phyloP scores from a whole-genome alignment of 2,797 vertebrate genomes.

The Sparus aurata region DNA sequence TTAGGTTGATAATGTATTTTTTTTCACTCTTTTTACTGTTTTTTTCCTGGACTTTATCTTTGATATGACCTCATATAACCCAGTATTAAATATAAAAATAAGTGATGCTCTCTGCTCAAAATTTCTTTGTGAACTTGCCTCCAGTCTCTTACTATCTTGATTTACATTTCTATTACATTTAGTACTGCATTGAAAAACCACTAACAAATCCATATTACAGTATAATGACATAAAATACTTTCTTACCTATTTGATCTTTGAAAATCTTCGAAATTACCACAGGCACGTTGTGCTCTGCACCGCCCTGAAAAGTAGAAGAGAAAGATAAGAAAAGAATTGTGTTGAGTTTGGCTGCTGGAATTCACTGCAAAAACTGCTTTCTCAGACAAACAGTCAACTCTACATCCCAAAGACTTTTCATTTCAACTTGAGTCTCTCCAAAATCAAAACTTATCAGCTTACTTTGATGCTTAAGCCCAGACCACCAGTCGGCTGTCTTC shows the following conservation, averaged over 20 bases:
- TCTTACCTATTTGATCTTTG: constrained; percentile 96
- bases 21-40: background rate
- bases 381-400: constrained; percentile 36
- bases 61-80: background rate
- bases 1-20: background rate
- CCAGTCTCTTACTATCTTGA: background rate
- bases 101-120: background rate
- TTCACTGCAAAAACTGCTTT: constrained; percentile 37
- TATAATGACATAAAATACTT: constrained; percentile 28
- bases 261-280: constrained; percentile 97
- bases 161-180: constrained; percentile 13
- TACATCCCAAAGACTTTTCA: constrained; percentile 50
- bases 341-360: constrained; percentile 6
- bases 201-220: constrained; percentile 7
- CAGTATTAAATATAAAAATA: background rate
- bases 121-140: background rate
- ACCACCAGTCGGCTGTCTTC: constrained; percentile 92
- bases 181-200: background rate
- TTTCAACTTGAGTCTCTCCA: constrained; percentile 38
- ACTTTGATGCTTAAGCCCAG: constrained; percentile 98
- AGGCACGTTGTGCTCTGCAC: constrained; percentile 94
- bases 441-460: constrained; percentile 73
- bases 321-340: constrained; percentile 14
- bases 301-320: constrained; percentile 89
- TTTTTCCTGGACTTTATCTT: background rate